Evolutionary conservation across 2,113 vertebrate genomes (phyloP).

Genomic region (Melierax canorus): DNA sequence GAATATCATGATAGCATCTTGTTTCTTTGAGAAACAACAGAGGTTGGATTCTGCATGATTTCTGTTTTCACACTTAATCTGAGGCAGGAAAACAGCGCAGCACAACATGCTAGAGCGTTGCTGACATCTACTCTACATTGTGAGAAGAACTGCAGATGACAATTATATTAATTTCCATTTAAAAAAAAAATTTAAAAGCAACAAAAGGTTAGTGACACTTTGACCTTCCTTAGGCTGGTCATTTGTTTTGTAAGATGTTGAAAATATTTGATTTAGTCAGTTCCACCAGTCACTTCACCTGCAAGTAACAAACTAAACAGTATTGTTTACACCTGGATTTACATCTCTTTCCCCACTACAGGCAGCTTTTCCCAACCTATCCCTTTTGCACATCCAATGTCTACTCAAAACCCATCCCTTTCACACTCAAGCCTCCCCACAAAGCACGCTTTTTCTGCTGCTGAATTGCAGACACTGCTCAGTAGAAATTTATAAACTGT

Average conservation of each 20-base stretch:
- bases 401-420: background rate
- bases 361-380: background rate
- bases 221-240: background rate
- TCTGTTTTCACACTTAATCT: background rate
- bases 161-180: background rate
- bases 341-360: background rate
- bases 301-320: background rate
- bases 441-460: background rate
- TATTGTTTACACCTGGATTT: background rate
- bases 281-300: background rate
- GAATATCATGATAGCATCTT: background rate
- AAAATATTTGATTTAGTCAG: background rate
- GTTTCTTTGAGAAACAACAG: background rate
- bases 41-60: background rate
- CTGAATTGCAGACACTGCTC: background rate
- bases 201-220: background rate
- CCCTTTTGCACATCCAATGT: background rate
- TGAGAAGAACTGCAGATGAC: background rate
- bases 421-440: background rate
- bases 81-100: background rate
- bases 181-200: background rate
- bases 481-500: background rate
- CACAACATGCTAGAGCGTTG: background rate
- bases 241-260: background rate
- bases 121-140: background rate